Evolutionary conservation across 1,140 invertebrate species (phyloP).

Genomic region (Sitobion miscanthi): DNA sequence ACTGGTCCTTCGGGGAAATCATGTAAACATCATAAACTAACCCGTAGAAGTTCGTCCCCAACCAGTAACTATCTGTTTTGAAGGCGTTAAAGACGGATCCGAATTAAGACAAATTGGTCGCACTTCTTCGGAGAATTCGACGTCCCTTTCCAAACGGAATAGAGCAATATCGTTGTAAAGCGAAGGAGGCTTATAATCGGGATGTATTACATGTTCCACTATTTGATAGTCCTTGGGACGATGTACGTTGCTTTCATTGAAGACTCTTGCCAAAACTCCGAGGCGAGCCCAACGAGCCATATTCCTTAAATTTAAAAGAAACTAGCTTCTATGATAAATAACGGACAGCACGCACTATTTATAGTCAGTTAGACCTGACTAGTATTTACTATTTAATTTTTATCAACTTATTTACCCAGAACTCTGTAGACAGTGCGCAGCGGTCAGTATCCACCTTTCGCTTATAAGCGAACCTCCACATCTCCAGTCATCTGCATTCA

Average conservation of each 20-base stretch:
- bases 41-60: conserved; percentile 63
- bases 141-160: conserved; percentile 63
- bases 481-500: not conserved
- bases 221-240: not conserved
- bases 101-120: conserved; percentile 66
- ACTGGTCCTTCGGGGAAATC: not conserved
- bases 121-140: conserved; percentile 61
- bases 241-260: not conserved
- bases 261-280: not conserved
- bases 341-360: no score
- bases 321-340: not conserved
- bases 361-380: no score
- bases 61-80: conserved; percentile 65
- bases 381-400: not conserved
- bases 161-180: conserved; percentile 60
- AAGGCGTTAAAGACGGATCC: not conserved
- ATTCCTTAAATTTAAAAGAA: not conserved
- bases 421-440: not conserved
- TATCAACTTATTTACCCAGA: not conserved
- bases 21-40: conserved; percentile 22
- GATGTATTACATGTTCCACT: not conserved
- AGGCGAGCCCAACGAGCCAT: not conserved
- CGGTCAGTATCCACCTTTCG: conserved; percentile 3
- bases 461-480: conserved; percentile 20
- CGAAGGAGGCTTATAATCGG: conserved; percentile 43